phyloP scores from a whole-genome alignment of 2,888 invertebrate genomes.

The Sericinus montela region DNA sequence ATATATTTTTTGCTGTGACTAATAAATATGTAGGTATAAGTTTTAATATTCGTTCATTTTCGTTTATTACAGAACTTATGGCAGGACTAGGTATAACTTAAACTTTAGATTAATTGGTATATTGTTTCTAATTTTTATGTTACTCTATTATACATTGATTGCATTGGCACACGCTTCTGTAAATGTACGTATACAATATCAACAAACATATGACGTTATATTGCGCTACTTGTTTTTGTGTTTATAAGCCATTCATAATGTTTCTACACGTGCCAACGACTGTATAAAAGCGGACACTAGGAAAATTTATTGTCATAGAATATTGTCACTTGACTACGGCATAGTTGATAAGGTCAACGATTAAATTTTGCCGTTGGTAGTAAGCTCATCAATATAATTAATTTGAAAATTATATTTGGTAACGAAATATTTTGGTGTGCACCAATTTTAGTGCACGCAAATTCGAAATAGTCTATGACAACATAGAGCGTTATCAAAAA shows the following conservation, averaged over 20 bases:
- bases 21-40: too few relatives aligned
- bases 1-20: too few relatives aligned
- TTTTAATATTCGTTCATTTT: too few relatives aligned
- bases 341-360: not conserved
- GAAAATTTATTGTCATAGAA: not conserved
- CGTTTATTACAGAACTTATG: too few relatives aligned
- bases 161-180: too few relatives aligned
- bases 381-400: not conserved
- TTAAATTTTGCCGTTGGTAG: not conserved
- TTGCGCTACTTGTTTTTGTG: not conserved
- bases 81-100: too few relatives aligned
- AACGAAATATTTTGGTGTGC: too few relatives aligned
- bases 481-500: not conserved
- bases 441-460: not conserved
- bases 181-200: not conserved
- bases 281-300: constrained; percentile 17
- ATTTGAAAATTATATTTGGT: too few relatives aligned
- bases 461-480: not conserved
- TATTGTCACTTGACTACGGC: too few relatives aligned
- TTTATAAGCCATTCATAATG: constrained; percentile 11
- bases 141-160: too few relatives aligned
- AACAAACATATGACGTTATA: constrained; percentile 10
- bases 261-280: constrained; percentile 17
- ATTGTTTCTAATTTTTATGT: too few relatives aligned
- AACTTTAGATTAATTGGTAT: too few relatives aligned